Conservation (phyloP, 2,113 vertebrate genomes). For the Beaufortia kweichowensis region DNA sequence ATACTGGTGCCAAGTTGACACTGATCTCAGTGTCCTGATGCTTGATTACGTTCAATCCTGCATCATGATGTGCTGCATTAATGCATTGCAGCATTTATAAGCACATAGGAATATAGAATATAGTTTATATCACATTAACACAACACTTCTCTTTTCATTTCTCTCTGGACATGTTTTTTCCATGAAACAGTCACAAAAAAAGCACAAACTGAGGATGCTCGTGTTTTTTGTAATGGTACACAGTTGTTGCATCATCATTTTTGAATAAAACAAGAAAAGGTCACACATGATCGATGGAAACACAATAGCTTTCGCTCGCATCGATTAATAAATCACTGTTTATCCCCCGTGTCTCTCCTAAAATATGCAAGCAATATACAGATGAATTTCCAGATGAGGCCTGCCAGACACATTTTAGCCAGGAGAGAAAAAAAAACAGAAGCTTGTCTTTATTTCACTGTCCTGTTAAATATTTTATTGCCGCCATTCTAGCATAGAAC, state of each 20-base stretch:
- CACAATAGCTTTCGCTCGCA: background rate
- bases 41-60: too few species aligned
- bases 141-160: too few species aligned
- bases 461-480: slow-evolving; percentile 67
- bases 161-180: background rate
- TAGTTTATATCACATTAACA: too few species aligned
- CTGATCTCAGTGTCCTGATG: too few species aligned
- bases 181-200: background rate
- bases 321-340: slow-evolving; percentile 34
- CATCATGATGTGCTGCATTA: too few species aligned
- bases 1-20: background rate
- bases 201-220: background rate
- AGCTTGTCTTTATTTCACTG: slow-evolving; percentile 66
- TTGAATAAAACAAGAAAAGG: background rate
- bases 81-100: too few species aligned
- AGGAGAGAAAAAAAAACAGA: slow-evolving; percentile 49
- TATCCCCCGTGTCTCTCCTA: slow-evolving; percentile 5
- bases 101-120: too few species aligned
- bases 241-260: background rate
- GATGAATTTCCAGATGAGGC: slow-evolving; percentile 48
- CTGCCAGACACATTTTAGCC: slow-evolving; percentile 39
- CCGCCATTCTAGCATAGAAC: slow-evolving; percentile 60
- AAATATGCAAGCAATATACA: slow-evolving; percentile 42
- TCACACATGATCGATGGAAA: background rate
- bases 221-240: background rate